Evolutionary conservation across 2,797 vertebrate species (phyloP).

Genomic region (Scolopax rusticola): DNA sequence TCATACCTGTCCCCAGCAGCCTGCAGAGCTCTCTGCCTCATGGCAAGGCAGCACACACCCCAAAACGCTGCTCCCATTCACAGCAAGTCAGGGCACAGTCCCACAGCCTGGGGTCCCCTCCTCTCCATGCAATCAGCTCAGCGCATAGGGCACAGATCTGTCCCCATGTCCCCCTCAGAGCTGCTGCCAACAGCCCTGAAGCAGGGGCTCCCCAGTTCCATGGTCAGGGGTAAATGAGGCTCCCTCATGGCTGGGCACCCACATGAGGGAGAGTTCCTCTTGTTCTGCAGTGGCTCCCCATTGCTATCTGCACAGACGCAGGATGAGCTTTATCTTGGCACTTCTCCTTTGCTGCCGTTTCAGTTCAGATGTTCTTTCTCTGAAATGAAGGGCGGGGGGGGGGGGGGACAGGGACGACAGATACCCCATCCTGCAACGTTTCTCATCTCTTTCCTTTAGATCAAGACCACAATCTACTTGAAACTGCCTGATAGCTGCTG

Average conservation of each 20-base stretch:
- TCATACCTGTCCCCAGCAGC: neutral
- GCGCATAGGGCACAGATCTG: neutral
- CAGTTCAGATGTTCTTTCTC: neutral
- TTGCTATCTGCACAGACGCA: neutral
- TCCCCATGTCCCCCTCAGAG: fast-evolving
- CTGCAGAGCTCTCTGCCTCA: neutral
- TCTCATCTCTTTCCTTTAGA: neutral
- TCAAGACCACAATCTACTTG: neutral
- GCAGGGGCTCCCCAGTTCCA: neutral
- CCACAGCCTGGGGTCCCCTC: neutral
- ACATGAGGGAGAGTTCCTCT: fast-evolving
- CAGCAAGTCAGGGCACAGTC: neutral
- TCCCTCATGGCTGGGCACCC: neutral
- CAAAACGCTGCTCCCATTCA: neutral
- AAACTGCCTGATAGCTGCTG: neutral
- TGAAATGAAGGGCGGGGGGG: neutral
- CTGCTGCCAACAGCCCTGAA: neutral
- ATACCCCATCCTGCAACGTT: fast-evolving
- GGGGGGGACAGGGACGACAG: too few species aligned
- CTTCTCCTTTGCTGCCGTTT: neutral
- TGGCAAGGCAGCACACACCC: neutral
- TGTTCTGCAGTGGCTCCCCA: neutral
- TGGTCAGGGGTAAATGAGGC: fast-evolving
- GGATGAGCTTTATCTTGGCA: neutral
- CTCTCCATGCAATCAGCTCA: neutral